Evolutionary conservation across 2,113 vertebrate species (phyloP).

Genomic region (Amia ocellicauda): DNA sequence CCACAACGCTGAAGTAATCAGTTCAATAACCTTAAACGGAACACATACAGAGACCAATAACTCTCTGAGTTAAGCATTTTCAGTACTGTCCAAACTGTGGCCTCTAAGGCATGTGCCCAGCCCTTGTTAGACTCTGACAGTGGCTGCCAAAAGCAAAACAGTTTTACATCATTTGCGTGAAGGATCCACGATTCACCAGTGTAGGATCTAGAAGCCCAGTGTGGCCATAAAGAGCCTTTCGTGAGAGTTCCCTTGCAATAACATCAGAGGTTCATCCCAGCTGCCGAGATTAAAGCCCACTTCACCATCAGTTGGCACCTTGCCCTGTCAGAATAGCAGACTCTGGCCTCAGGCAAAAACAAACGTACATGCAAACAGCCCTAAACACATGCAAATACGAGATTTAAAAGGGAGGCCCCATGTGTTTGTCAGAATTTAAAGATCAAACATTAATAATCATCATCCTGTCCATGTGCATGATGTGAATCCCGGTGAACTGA

Average conservation of each 20-base stretch:
- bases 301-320: constrained; percentile 21
- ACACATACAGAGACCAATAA: too few species aligned
- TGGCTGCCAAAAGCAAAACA: constrained; percentile 16
- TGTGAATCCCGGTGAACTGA: constrained; percentile 55
- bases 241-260: constrained; percentile 33
- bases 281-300: constrained; percentile 36
- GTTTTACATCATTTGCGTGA: constrained; percentile 26
- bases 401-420: constrained; percentile 38
- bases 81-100: too few species aligned
- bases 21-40: constrained; percentile 17
- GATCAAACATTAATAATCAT: constrained; percentile 60
- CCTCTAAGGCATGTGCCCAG: too few species aligned
- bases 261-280: constrained; percentile 45
- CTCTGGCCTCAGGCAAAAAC: constrained; percentile 9
- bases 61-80: too few species aligned
- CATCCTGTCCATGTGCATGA: constrained; percentile 44
- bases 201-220: constrained; percentile 17
- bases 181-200: constrained; percentile 10
- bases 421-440: constrained; percentile 60
- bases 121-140: too few species aligned
- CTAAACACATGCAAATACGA: constrained; percentile 38
- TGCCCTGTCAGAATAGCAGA: constrained; percentile 38
- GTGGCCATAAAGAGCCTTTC: constrained; percentile 17
- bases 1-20: constrained; percentile 34
- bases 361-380: constrained; percentile 1